Evolutionary conservation across 2,888 invertebrate genomes (phyloP), one percentile per base, ranked within the genome.

Genomic region (Trichopria drosophilae): DNA sequence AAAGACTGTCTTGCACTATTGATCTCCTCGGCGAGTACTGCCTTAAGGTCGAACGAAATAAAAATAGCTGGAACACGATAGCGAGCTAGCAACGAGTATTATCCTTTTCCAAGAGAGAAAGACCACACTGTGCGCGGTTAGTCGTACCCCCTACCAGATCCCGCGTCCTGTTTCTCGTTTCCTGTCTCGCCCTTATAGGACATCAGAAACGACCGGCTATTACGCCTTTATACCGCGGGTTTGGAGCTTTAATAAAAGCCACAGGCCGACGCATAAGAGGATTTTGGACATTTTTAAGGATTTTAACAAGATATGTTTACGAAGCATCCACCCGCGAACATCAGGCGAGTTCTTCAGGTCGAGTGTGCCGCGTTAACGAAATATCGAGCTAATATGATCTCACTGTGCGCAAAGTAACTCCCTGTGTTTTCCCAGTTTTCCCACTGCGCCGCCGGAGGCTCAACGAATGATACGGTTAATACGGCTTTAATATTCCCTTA

Each of bases 211-310:
- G 58, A 53, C 56, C 55, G 53, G 43, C 60, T 58, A 60, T 63
- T 60, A 62, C 57, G 47, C 58, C 59, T 62, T 62, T 60, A 60
- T 59, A 52, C 52, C 45, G 49, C 55, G 51, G 51, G 52, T 55
- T 59, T 51, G 55, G 54, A 52, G 57, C 58, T 61, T 62, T 60
- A 58, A 62, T 61, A 62, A 61, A 62, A 61, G 58, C 57, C 53
- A 54, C 53, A 51, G 51, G 50, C 35, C 50, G 40, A 52, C 51
- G 45, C 57, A 54, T 60, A 60, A 59, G 59, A 60, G 59, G 59
- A 60, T 60, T 61, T 50, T 42, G 58, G 60, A 57, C 61, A 61
- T 63, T 63, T 62, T 61, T 60, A 58, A 63, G 57, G 60, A 59
- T 59, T 61, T 60, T 60, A 61, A 63, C 59, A 57, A 63, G 59